Evolutionary conservation across 1,140 invertebrate species (phyloP).

Genomic region (Magallana angulata): DNA sequence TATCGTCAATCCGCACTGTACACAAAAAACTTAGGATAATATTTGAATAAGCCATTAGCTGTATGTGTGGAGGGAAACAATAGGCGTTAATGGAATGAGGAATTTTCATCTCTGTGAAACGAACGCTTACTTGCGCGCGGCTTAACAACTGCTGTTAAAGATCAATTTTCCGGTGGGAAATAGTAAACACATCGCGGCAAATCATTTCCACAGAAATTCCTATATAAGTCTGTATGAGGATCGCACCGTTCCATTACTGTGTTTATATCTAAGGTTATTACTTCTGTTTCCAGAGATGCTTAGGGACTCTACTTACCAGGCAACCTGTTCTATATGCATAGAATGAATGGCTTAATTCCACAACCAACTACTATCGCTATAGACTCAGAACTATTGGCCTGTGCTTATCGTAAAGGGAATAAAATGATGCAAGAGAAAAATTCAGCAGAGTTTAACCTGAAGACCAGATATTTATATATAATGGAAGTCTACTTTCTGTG

Average conservation of each 20-base stretch:
- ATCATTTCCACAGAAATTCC: constrained; percentile 12
- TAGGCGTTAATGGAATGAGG: not conserved
- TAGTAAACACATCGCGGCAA: constrained; percentile 16
- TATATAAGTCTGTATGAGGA: not conserved
- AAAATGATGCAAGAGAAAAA: too few species aligned
- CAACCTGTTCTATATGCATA: not conserved
- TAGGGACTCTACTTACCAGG: not conserved
- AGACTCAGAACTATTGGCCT: too few species aligned
- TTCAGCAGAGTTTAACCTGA: too few species aligned
- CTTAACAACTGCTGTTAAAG: not conserved
- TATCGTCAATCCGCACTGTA: too few species aligned
- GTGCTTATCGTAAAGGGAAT: too few species aligned
- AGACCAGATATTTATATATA: too few species aligned
- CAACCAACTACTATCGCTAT: not conserved
- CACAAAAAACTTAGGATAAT: not conserved
- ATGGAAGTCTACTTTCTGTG: too few species aligned
- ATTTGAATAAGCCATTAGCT: not conserved
- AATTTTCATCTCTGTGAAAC: not conserved
- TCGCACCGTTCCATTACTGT: not conserved
- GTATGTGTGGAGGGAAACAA: not conserved
- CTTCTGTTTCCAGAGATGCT: not conserved
- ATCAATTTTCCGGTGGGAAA: constrained; percentile 7
- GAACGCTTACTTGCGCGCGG: not conserved
- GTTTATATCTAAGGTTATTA: not conserved
- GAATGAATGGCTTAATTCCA: not conserved